phyloP scores from a whole-genome alignment of 2,888 invertebrate genomes.

The Pseudolycoriella hygida region DNA sequence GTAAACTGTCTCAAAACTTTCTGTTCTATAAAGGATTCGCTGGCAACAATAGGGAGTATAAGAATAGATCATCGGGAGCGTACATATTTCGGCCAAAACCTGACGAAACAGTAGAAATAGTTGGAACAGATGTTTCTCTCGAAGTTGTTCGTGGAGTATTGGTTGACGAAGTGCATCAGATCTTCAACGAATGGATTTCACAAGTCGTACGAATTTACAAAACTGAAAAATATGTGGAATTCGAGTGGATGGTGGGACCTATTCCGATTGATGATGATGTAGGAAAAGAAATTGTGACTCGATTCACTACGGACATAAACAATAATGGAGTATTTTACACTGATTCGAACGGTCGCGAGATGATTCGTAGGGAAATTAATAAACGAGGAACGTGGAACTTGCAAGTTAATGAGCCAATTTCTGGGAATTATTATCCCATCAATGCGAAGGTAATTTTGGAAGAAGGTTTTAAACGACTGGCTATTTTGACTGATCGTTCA shows the following conservation, averaged over 20 bases:
- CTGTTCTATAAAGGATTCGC: constrained; percentile 51
- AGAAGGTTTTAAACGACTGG: constrained; percentile 28
- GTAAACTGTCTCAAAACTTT: constrained; percentile 41
- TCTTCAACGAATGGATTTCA: constrained; percentile 52
- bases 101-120: constrained; percentile 22
- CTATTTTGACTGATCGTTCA: constrained; percentile 51
- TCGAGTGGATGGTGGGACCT: constrained; percentile 64
- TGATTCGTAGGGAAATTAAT: constrained; percentile 49
- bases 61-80: constrained; percentile 72
- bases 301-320: constrained; percentile 44
- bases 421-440: constrained; percentile 89
- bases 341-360: constrained; percentile 85
- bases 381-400: constrained; percentile 57
- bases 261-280: constrained; percentile 44
- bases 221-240: constrained; percentile 39
- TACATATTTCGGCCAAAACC: constrained; percentile 70
- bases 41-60: constrained; percentile 44
- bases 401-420: constrained; percentile 47
- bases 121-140: constrained; percentile 16
- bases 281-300: constrained; percentile 72
- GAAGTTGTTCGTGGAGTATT: constrained; percentile 34
- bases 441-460: constrained; percentile 60
- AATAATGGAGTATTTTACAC: constrained; percentile 64
- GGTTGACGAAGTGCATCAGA: constrained; percentile 58
- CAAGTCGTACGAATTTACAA: constrained; percentile 53